Evolutionary conservation across 2,888 invertebrate genomes (phyloP).

Genomic region (Cephonodes hylas): DNA sequence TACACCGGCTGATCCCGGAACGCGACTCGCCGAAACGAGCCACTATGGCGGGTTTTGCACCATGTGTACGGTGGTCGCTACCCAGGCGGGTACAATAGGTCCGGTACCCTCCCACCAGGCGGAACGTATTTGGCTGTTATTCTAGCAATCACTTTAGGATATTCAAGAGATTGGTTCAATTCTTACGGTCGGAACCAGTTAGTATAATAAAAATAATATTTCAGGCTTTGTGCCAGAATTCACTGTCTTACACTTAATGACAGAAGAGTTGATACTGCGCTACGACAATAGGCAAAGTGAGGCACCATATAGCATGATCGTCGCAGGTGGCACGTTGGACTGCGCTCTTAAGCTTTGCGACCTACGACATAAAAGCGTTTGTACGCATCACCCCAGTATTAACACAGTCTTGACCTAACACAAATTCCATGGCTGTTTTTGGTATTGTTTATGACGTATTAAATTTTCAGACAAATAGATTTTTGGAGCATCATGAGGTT

Average conservation of each 20-base stretch:
- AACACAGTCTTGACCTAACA: not conserved
- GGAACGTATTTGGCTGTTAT: not conserved
- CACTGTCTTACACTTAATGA: not conserved
- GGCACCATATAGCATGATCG: not conserved
- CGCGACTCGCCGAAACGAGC: not conserved
- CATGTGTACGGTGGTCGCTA: slow-evolving; percentile 3
- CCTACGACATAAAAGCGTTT: not conserved
- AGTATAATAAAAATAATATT: not conserved
- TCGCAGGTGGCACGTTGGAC: not conserved
- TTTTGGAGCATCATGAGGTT: no score
- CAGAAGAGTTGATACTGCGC: not conserved
- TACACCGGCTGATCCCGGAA: slow-evolving; percentile 8
- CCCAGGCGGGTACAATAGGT: not conserved
- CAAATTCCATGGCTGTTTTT: no score
- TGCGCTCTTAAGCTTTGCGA: not conserved
- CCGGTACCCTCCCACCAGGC: slow-evolving; percentile 8
- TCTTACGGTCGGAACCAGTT: not conserved
- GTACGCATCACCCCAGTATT: not conserved
- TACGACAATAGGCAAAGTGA: not conserved
- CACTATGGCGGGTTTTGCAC: slow-evolving; percentile 5
- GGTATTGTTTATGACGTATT: no score
- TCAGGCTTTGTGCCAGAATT: not conserved
- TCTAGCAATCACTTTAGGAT: not conserved
- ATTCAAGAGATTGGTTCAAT: not conserved
- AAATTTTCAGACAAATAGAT: no score